Conservation (phyloP, 2,113 vertebrate species). For the Dromiciops gliroides region DNA sequence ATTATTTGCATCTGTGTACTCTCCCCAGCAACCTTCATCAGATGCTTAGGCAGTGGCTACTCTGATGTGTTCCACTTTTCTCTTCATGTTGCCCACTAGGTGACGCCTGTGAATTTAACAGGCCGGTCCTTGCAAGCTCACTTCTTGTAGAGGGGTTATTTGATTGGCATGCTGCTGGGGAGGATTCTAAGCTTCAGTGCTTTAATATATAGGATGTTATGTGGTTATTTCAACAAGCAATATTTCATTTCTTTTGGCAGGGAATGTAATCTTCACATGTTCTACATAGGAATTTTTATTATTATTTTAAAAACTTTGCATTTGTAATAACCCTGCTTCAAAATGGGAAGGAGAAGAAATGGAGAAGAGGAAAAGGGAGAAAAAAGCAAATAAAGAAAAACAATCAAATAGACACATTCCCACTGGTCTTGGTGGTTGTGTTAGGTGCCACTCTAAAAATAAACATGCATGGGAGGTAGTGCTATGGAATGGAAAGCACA, state of each 20-base stretch:
- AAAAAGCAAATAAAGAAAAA: neutral
- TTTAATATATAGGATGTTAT: neutral
- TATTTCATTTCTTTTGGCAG: constrained; percentile 4
- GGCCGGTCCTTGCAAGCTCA: neutral
- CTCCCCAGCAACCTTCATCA: accelerated
- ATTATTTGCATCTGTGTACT: accelerated
- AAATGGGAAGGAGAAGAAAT: neutral
- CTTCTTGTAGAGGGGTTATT: neutral
- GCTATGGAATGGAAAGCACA: neutral
- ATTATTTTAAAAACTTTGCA: neutral
- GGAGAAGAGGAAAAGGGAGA: constrained; percentile 18
- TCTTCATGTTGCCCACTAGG: constrained; percentile 80
- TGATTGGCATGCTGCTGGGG: neutral
- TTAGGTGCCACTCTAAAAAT: neutral
- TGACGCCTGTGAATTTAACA: constrained; percentile 81
- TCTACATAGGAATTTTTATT: neutral
- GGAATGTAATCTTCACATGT: neutral
- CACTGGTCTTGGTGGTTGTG: neutral
- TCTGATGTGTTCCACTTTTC: constrained; percentile 20
- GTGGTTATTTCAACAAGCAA: neutral
- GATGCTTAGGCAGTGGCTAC: accelerated
- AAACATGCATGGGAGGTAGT: neutral
- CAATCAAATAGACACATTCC: neutral
- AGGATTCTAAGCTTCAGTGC: neutral
- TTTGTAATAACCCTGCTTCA: neutral